Evolutionary conservation across 2,797 vertebrate genomes (phyloP).

Genomic region (Mallotus villosus): DNA sequence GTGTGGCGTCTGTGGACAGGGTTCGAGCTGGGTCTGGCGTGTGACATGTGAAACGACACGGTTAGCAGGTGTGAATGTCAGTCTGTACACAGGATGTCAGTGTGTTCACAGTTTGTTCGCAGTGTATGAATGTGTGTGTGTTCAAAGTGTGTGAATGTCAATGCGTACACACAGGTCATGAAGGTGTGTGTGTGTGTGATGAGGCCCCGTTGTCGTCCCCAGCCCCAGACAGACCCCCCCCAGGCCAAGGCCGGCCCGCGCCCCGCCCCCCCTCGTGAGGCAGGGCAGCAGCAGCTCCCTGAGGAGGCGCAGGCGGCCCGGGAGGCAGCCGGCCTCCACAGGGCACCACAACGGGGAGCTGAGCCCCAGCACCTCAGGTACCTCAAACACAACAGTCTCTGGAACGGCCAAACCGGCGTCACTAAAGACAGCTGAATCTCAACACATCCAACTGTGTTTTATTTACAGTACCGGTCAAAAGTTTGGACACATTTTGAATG

Average conservation of each 20-base stretch:
- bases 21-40: neutral
- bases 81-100: neutral
- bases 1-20: neutral
- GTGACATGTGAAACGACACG: too few species aligned
- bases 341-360: constrained; percentile 84
- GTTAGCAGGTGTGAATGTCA: too few species aligned
- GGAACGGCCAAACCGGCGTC: too few species aligned
- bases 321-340: constrained; percentile 55
- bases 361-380: constrained; percentile 88
- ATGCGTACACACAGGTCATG: constrained; percentile 25
- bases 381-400: neutral
- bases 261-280: constrained; percentile 52
- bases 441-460: too few species aligned
- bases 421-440: too few species aligned
- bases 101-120: neutral
- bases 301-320: constrained; percentile 63
- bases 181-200: neutral
- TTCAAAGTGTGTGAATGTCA: neutral
- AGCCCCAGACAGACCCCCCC: constrained; percentile 53
- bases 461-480: too few species aligned
- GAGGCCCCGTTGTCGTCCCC: neutral
- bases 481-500: too few species aligned
- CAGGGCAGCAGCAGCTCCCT: constrained; percentile 35
- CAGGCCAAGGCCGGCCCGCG: constrained; percentile 33
- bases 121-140: neutral